These are phyloP conservation scores for Tetragnatha versicolor DNA, from an alignment of 1,140 invertebrate species.

Conservation along the genomic window DNA sequence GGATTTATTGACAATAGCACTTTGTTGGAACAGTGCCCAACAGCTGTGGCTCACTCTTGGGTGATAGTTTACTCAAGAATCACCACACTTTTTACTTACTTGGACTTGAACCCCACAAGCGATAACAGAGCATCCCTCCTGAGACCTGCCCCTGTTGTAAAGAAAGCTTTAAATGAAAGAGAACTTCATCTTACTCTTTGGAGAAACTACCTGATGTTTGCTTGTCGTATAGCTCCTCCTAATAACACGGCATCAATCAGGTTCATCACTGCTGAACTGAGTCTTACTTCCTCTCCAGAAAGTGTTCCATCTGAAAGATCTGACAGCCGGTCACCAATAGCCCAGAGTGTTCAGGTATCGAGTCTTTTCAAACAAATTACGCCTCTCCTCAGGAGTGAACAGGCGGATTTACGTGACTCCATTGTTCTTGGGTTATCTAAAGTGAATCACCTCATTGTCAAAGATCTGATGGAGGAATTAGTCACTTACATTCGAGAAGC, in stretches of 20 bases:
- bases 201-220: constrained; percentile 95
- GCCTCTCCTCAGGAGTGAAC: constrained; percentile 86
- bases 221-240: constrained; percentile 89
- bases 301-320: constrained; percentile 81
- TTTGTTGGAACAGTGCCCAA: constrained; percentile 81
- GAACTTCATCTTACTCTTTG: constrained; percentile 93
- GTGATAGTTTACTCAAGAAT: constrained; percentile 91
- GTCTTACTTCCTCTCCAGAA: constrained; percentile 80
- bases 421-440: constrained; percentile 88
- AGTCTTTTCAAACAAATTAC: constrained; percentile 90
- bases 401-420: constrained; percentile 88
- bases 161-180: constrained; percentile 87
- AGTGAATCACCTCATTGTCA: constrained; percentile 74
- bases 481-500: constrained; percentile 90
- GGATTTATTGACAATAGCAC: constrained; percentile 82
- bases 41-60: constrained; percentile 89
- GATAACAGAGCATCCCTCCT: constrained; percentile 95
- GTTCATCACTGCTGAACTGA: constrained; percentile 88
- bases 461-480: constrained; percentile 96
- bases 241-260: constrained; percentile 79
- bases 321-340: constrained; percentile 64
- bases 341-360: constrained; percentile 72
- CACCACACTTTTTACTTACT: constrained; percentile 86
- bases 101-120: constrained; percentile 94
- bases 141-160: constrained; percentile 72